Percentiles rank a stretch among this genome's conserved stretches.
Evolutionary conservation across 1,140 invertebrate genomes (phyloP).

Genomic region (Calycopis cecrops): DNA sequence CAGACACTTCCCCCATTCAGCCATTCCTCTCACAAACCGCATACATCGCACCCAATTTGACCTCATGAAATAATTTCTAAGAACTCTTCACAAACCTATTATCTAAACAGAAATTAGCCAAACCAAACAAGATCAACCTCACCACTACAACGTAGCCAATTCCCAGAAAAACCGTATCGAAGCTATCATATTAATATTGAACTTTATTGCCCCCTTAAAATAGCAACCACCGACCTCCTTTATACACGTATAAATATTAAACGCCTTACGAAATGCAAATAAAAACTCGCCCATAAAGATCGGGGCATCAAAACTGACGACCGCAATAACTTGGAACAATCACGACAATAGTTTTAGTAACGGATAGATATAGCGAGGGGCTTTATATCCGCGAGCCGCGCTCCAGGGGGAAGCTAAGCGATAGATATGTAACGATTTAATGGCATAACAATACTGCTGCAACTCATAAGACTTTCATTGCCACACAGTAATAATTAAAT

Average conservation of each 20-base stretch:
- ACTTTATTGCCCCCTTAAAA: background rate
- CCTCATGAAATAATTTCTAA: too few species aligned
- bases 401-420: background rate
- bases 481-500: too few species aligned
- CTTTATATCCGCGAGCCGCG: conserved; percentile 23
- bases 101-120: too few species aligned
- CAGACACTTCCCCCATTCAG: too few species aligned
- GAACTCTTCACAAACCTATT: too few species aligned
- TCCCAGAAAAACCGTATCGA: conserved; percentile 1
- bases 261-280: conserved; percentile 23
- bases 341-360: conserved; percentile 34
- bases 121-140: too few species aligned
- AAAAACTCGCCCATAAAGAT: conserved; percentile 32
- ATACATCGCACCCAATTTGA: too few species aligned
- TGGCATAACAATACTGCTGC: too few species aligned
- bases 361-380: conserved; percentile 21
- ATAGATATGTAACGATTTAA: too few species aligned
- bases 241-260: conserved; percentile 12
- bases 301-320: conserved; percentile 19
- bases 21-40: too few species aligned
- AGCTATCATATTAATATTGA: conserved; percentile 1
- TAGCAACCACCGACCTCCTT: background rate
- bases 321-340: conserved; percentile 28
- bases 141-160: background rate
- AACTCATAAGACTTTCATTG: too few species aligned